phyloP scores from a whole-genome alignment of 2,113 vertebrate species.

The Cheirogaleus medius region DNA sequence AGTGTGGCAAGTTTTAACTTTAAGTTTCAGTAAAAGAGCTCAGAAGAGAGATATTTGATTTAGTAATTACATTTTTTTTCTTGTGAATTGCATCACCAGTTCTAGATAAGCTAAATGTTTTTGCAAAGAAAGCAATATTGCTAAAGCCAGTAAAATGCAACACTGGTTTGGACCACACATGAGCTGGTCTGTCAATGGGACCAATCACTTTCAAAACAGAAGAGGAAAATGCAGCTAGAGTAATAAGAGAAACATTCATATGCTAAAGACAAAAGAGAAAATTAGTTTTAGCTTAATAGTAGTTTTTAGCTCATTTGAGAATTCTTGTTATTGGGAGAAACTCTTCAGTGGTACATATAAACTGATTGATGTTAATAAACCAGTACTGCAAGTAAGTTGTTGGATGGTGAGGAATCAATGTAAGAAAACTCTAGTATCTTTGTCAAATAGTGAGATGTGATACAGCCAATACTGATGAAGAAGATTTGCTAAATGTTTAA shows the following conservation, averaged over 20 bases:
- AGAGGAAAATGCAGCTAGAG: neutral
- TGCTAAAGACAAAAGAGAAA: neutral
- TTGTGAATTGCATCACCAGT: neutral
- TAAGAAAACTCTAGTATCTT: neutral
- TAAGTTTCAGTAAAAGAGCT: neutral
- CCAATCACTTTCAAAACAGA: neutral
- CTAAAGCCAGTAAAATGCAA: neutral
- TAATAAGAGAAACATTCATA: neutral
- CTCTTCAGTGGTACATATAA: neutral
- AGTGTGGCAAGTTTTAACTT: neutral
- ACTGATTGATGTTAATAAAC: neutral
- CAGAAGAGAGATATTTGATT: neutral
- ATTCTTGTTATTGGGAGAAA: neutral
- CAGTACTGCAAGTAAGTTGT: neutral
- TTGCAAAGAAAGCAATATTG: neutral
- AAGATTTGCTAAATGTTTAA: neutral
- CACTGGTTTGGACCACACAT: neutral
- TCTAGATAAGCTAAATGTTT: slow-evolving; percentile 2
- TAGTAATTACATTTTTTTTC: neutral
- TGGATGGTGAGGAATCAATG: neutral
- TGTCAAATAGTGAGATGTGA: neutral
- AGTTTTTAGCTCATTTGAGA: neutral
- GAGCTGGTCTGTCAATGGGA: neutral
- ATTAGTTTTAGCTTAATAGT: neutral
- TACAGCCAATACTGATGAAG: neutral